phyloP scores from a whole-genome alignment of 92 coral and sea anemone genomes.

The Plumapathes pennacea region DNA sequence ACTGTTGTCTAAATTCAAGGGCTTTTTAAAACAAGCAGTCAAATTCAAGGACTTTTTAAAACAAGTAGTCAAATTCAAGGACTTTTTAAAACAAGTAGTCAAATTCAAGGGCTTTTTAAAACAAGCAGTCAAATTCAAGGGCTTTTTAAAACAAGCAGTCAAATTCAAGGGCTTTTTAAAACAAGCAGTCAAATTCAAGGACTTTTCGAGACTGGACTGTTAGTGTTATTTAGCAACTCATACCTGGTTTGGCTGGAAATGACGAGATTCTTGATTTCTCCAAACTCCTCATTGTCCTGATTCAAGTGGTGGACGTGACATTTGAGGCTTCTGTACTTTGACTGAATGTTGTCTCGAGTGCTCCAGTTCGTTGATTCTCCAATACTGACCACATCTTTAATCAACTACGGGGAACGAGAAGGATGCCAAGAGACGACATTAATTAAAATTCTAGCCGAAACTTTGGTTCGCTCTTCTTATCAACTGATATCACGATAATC shows the following conservation, averaged over 20 bases:
- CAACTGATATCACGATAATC: too few relatives aligned
- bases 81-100: too few relatives aligned
- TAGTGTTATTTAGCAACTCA: not conserved
- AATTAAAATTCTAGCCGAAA: too few relatives aligned
- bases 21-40: too few relatives aligned
- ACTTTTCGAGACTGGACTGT: not conserved
- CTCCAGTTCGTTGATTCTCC: slow-evolving; percentile 84
- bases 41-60: too few relatives aligned
- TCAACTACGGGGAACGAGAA: slow-evolving; percentile 48
- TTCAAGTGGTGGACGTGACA: slow-evolving; percentile 63
- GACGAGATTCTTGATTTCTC: slow-evolving; percentile 34
- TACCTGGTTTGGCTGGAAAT: slow-evolving; percentile 67
- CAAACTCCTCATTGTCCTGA: slow-evolving; percentile 42
- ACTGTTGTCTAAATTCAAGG: too few relatives aligned
- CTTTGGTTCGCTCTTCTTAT: too few relatives aligned
- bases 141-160: too few relatives aligned
- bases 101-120: too few relatives aligned
- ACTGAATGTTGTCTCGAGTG: slow-evolving; percentile 54
- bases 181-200: not conserved
- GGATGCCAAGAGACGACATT: too few relatives aligned
- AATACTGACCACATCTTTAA: slow-evolving; percentile 83
- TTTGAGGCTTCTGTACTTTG: slow-evolving; percentile 80
- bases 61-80: too few relatives aligned
- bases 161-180: not conserved
- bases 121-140: too few relatives aligned